A percentile compares a stretch with the other conserved stretches of the same genome.
Conservation (phyloP, 2,113 vertebrate genomes). For the Hydrochoerus hydrochaeris region DNA sequence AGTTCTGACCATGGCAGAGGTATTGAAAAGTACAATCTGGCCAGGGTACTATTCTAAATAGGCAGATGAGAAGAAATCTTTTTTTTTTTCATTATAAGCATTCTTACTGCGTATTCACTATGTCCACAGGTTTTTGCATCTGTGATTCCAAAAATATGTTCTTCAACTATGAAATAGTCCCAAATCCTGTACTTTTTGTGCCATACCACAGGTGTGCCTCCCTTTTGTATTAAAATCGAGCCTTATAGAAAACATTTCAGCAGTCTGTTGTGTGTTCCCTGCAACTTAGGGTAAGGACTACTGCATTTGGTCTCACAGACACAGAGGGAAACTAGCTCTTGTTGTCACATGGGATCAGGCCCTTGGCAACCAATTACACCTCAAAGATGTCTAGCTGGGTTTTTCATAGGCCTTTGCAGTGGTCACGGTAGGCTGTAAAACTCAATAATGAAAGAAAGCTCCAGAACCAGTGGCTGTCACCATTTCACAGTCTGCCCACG, state of each 20-base stretch:
- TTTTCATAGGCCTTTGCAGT: not conserved
- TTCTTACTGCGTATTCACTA: not conserved
- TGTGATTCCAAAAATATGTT: not conserved
- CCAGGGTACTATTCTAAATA: not conserved
- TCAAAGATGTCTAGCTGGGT: not conserved
- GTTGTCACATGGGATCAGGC: not conserved
- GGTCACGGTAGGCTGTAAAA: not conserved
- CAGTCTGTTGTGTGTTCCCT: not conserved
- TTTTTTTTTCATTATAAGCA: not conserved
- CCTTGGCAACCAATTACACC: not conserved
- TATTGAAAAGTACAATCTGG: not conserved
- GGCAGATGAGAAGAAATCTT: not conserved
- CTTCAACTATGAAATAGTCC: not conserved
- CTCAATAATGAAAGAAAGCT: too few species aligned
- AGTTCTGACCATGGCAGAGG: not conserved
- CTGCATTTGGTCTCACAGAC: not conserved
- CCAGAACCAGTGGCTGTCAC: not conserved
- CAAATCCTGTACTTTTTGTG: not conserved
- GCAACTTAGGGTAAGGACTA: not conserved
- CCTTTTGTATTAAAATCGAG: not conserved
- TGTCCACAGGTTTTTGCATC: not conserved
- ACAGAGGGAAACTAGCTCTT: not conserved
- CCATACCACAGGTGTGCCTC: not conserved
- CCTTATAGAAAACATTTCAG: not conserved
- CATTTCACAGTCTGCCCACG: rapidly evolving